These are phyloP conservation scores for Netelia fuscicornis DNA, from an alignment of 2,888 invertebrate species.

Conservation along the genomic window DNA sequence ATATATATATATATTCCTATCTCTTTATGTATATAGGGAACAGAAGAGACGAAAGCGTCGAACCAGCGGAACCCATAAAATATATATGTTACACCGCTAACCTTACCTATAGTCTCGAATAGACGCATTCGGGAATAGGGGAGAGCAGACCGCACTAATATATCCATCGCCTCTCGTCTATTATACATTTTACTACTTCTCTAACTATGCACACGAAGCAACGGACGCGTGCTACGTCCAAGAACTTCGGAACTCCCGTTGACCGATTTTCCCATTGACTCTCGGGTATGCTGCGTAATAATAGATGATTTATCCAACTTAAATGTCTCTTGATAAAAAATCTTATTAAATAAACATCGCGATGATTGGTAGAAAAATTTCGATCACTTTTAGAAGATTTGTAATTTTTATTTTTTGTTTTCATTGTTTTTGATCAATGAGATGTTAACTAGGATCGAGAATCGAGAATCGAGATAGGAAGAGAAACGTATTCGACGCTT, in stretches of 20 bases:
- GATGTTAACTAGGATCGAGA: background rate
- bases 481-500: background rate
- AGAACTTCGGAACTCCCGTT: slow-evolving; percentile 19
- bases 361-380: too few species aligned
- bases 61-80: slow-evolving; percentile 58
- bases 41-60: slow-evolving; percentile 39
- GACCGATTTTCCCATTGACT: slow-evolving; percentile 23
- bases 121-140: background rate
- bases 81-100: slow-evolving; percentile 45
- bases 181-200: slow-evolving; percentile 14
- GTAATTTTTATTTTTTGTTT: background rate
- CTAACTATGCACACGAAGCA: background rate
- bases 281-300: slow-evolving; percentile 4
- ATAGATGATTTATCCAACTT: slow-evolving; percentile 19
- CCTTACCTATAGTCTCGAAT: background rate
- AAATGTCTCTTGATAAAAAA: background rate
- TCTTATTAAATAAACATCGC: background rate
- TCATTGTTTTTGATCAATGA: background rate
- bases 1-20: background rate
- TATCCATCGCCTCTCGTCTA: slow-evolving; percentile 42
- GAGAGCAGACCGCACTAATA: slow-evolving; percentile 26
- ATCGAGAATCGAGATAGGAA: slow-evolving; percentile 23
- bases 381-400: too few species aligned
- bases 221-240: slow-evolving; percentile 35
- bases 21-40: slow-evolving; percentile 2